Base-by-base conservation (phyloP, 2,113 vertebrate species). In the Dipodomys merriami region DNA sequence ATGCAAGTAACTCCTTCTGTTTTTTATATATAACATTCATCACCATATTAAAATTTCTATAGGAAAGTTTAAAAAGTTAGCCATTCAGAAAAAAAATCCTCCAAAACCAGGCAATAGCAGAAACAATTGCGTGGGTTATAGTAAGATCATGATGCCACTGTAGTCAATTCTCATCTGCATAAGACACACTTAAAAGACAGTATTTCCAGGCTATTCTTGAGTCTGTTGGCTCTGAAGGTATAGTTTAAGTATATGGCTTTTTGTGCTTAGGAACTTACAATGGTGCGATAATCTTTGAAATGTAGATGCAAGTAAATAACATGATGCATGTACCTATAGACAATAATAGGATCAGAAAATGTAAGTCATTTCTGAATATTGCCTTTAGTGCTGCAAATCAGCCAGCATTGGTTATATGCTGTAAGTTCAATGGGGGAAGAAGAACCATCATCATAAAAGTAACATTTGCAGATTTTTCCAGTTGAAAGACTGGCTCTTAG, bases 381-480 rank as follows among this genome's bases (percentile, higher is more conserved):
- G 80, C 92, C 76, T 88, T 91, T 81, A 91, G 64, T 82, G 33
- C 62, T 80, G 57, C 80, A 74, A 78, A 95, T 93, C 92, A 80
- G 83, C 33, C 33, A 77, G 68, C 25, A 35, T 95, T 96, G 62
- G 87, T 86, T 85, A 76, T 49, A 69, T 78, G 71, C 91, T 83
- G 27, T 92, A 86, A 83, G 83, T 88, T 90, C 91, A 83, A 53
- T 23, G 65, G 64, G 71, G 74, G 82, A 95, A 74, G 49, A 89
- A 82, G 78, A 93, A 88, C 71, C 79, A 96, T 90, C 39, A 88
- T 94, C 88, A 96, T 95, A 96, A 96, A 96, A 96, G 92, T 95
- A 96, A 96, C 91, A 96, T 96, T 95, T 92, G 91, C 85, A 95
- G 77, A 96, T 95, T 94, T 39, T 97, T 97, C 89, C 94, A 86